Evolutionary conservation across 1,140 invertebrate species (phyloP), one percentile per base, ranked within the genome.

Genomic region (Tenebrio molitor): DNA sequence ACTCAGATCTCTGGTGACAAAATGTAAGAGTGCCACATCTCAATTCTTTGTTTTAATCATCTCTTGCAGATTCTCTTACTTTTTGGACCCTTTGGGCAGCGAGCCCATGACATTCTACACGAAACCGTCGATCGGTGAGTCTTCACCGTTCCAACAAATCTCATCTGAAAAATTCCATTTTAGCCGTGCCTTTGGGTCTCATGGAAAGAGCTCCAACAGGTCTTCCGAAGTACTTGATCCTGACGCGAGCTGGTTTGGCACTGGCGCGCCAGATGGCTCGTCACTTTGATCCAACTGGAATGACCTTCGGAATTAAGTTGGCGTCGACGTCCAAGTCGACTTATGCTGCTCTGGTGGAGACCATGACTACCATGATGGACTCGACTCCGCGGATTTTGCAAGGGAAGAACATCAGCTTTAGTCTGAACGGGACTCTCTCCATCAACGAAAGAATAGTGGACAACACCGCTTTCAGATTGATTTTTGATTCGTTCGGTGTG

Each of bases 241-340:
- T 73, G 42, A 34, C 76, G 8, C 69, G 50, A 19, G 36, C 73
- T 17, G 76, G 76, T 33, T 63, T 74, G 15, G n/a, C 53, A 25
- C 17, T 77, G 29, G 76, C 76, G 0, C 70, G 69, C 25, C 66
- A 72, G 64, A 74, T 77, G 7, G 72, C 62, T 12, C 67, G 36
- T 4, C 70, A 76, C 50, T 76, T 77, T 42, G 74, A 77, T 71
- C 34, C 69, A 1, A 29, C 67, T 12, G 74, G 74, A 7, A 73
- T 75, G 53, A 50, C 62, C 15, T 67, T 73, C 50, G 46, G 29
- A 7, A 39, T 71, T 15, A 62, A 50, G n/a, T 44, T 76, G 36
- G 17, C 16, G 10, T 14, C 36, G 14, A 29, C 10, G 6, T 39
- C 71, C 1, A 68, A 71, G 33, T 8, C 25, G 4, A 23, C 68